Evolutionary conservation across 2,888 invertebrate genomes (phyloP).

Genomic region (Euspilapteryx auroguttella): DNA sequence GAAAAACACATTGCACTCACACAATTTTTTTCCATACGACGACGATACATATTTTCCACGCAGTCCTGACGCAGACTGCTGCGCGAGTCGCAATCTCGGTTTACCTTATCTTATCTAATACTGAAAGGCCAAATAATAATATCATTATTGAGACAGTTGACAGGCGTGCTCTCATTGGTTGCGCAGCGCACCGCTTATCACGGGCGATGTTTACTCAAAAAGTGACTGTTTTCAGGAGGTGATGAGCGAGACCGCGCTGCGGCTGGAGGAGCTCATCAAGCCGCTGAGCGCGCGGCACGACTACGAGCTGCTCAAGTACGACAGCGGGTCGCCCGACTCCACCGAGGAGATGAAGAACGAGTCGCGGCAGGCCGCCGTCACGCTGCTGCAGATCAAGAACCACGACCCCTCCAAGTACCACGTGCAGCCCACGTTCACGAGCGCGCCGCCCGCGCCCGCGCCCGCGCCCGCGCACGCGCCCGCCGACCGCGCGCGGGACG

Average conservation of each 20-base stretch:
- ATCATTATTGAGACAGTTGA: no score
- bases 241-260: conserved; percentile 56
- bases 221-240: conserved; percentile 62
- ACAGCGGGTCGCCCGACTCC: conserved; percentile 50
- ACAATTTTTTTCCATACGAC: no score
- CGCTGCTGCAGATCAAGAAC: conserved; percentile 53
- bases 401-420: conserved; percentile 51
- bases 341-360: conserved; percentile 59
- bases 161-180: no score
- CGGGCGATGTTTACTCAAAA: no score
- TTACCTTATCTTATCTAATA: no score
- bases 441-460: conserved; percentile 56
- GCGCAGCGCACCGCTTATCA: no score
- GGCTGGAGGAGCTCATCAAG: conserved; percentile 61
- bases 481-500: conserved; percentile 53
- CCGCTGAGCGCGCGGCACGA: conserved; percentile 43
- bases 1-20: no score
- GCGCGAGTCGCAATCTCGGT: no score
- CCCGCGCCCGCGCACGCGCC: conserved; percentile 58
- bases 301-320: conserved; percentile 30
- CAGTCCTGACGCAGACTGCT: no score
- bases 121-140: no score
- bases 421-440: conserved; percentile 54
- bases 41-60: no score
- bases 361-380: conserved; percentile 54